Evolutionary conservation across 2,113 vertebrate genomes (phyloP).

Genomic region (Thymallus thymallus): DNA sequence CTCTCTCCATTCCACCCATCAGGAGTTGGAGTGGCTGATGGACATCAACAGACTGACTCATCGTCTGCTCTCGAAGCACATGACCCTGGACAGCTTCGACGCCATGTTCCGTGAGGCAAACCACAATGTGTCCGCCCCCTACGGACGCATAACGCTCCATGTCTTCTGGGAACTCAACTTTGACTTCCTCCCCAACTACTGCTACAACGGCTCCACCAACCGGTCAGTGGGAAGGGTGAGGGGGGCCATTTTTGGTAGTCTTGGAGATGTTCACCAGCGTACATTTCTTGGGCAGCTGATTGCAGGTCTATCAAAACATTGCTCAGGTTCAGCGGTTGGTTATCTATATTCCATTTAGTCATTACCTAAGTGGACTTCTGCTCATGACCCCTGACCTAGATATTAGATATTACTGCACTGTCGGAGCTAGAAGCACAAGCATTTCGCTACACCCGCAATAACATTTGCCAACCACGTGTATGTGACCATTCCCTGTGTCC

Average conservation of each 20-base stretch:
- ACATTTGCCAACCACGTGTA: too few species aligned
- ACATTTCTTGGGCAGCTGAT: too few species aligned
- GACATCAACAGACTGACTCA: constrained; percentile 97
- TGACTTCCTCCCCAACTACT: constrained; percentile 98
- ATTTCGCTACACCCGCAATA: too few species aligned
- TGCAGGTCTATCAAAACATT: too few species aligned
- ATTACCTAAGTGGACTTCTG: too few species aligned
- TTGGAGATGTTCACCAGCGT: too few species aligned
- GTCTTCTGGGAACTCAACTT: constrained; percentile 99
- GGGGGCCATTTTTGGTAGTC: too few species aligned
- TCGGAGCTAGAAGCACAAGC: too few species aligned
- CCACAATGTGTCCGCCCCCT: constrained; percentile 97
- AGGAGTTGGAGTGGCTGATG: constrained; percentile 98
- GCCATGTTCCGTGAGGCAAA: constrained; percentile 99
- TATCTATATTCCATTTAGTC: too few species aligned
- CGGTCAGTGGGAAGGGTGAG: constrained; percentile 68
- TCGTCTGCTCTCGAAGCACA: constrained; percentile 92
- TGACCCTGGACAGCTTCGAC: constrained; percentile 98
- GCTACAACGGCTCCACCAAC: constrained; percentile 98
- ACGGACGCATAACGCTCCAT: constrained; percentile 95
- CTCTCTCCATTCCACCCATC: not conserved
- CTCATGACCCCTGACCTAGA: not conserved
- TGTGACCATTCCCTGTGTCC: constrained; percentile 14
- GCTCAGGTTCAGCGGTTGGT: too few species aligned
- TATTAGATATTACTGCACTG: too few species aligned